phyloP scores from a whole-genome alignment of 2,113 vertebrate genomes.

The Vanacampus margaritifer region DNA sequence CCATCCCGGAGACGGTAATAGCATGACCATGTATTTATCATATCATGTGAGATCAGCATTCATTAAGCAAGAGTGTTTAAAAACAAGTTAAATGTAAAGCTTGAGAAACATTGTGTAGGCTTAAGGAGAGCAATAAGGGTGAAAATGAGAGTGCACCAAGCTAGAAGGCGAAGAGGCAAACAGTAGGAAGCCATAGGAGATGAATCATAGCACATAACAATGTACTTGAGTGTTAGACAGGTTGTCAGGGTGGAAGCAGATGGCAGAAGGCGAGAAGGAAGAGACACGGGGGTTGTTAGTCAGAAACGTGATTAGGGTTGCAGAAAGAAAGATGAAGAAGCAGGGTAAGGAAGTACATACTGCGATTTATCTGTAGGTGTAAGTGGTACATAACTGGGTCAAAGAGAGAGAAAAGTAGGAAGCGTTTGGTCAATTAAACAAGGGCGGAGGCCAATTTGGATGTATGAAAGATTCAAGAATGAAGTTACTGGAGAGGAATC shows the following conservation, averaged over 20 bases:
- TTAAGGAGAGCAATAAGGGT: background rate
- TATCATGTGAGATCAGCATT: background rate
- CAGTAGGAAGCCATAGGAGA: constrained; percentile 19
- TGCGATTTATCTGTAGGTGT: background rate
- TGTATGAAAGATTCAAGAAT: constrained; percentile 2
- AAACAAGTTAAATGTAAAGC: background rate
- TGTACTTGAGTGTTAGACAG: constrained; percentile 22
- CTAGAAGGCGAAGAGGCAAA: constrained; percentile 2
- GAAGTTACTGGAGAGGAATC: constrained; percentile 12
- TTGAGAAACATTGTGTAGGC: background rate
- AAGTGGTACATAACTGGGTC: constrained; percentile 20
- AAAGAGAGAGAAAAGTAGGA: background rate
- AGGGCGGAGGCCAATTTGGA: background rate
- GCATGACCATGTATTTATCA: background rate
- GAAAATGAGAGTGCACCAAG: constrained; percentile 19
- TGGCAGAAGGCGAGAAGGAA: background rate
- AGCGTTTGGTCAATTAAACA: constrained; percentile 20
- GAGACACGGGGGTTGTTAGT: constrained; percentile 23
- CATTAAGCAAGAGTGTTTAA: background rate
- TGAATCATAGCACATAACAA: constrained; percentile 34
- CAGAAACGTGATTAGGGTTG: constrained; percentile 12
- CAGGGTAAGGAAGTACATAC: constrained; percentile 6
- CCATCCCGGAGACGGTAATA: background rate
- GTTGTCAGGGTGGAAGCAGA: constrained; percentile 16
- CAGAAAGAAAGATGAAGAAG: background rate